A percentile compares a stretch with the other conserved stretches of the same genome.
phyloP scores from a whole-genome alignment of 2,888 invertebrate species.

The Encarsia formosa region DNA sequence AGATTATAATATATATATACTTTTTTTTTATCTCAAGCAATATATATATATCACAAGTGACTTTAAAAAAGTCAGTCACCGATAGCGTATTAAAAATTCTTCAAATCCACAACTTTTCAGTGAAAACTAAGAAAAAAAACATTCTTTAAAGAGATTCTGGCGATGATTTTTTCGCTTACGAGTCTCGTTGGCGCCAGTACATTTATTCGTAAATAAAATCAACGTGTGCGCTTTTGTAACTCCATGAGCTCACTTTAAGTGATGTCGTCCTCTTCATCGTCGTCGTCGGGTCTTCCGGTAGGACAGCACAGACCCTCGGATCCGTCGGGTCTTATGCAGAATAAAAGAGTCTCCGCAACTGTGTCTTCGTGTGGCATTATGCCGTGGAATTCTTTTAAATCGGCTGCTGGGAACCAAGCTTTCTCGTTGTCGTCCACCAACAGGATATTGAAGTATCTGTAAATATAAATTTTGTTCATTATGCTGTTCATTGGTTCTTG shows the following conservation, averaged over 20 bases:
- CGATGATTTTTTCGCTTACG: no score
- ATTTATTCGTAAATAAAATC: no score
- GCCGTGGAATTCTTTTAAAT: conserved; percentile 83
- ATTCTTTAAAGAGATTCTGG: no score
- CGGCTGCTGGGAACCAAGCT: conserved; percentile 88
- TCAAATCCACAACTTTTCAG: no score
- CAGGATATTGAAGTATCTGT: conserved; percentile 71
- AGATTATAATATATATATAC: no score
- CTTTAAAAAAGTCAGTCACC: no score
- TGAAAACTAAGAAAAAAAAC: no score
- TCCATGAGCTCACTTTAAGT: conserved; percentile 29
- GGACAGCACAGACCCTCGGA: conserved; percentile 80
- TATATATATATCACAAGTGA: no score
- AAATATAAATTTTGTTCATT: neutral
- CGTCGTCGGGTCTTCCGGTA: conserved; percentile 59
- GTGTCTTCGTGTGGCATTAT: conserved; percentile 81
- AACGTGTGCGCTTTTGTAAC: no score
- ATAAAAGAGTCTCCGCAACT: conserved; percentile 70
- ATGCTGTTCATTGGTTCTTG: conserved; percentile 1
- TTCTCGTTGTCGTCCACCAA: conserved; percentile 85
- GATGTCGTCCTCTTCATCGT: conserved; percentile 50
- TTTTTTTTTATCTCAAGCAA: no score
- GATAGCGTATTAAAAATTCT: no score
- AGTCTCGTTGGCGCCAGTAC: no score
- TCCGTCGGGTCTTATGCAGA: conserved; percentile 81